Evolutionary conservation across 2,113 vertebrate species (phyloP), one percentile per base, ranked within the genome.

Genomic region (Prinia subflava): DNA sequence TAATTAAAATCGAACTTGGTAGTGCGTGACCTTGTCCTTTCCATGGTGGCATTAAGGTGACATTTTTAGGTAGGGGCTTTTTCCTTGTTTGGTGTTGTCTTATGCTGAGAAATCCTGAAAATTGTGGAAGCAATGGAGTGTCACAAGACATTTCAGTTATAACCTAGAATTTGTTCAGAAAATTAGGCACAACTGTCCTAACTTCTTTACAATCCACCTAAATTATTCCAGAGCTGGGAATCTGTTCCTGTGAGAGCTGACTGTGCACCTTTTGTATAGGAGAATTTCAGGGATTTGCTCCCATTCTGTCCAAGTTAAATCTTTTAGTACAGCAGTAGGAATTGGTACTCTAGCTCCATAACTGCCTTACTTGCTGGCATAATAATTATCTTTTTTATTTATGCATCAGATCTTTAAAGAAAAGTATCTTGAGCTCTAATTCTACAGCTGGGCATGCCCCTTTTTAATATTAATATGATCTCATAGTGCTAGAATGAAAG

Each of bases 401-500:
- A 64, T 84, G 37, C 83, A 84, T 78, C 65, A 79, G 65, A 75
- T 90, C 83, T 87, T 93, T 92, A 68, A 89, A 75, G 64, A 87
- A 75, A 81, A 94, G 62, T 64, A 27, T 89, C 80, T 80, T 41
- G 53, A 82, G 49, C 62, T 78, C 24, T 71, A 87, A 94, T 91
- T 79, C 81, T 89, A 68, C 69, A 95, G 87, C 44, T 79, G 77
- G 87, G 44, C 65, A 82, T 92, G 87, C 81, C 87, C 65, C 76
- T 73, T 83, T 92, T 93, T 84, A 95, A 87, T 90, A 90, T 87
- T 91, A 91, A 91, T 79, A 60, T 76, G 69, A 93, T 84, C 73
- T 92, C 90, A 87, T 62, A 73, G 53, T 23, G 15, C 69, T 84
- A 81, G 64, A 95, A 83, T 78, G 65, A 93, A 90, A 64, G 49